phyloP scores from a whole-genome alignment of 2,888 invertebrate genomes.

The Aspidapion aeneum region DNA sequence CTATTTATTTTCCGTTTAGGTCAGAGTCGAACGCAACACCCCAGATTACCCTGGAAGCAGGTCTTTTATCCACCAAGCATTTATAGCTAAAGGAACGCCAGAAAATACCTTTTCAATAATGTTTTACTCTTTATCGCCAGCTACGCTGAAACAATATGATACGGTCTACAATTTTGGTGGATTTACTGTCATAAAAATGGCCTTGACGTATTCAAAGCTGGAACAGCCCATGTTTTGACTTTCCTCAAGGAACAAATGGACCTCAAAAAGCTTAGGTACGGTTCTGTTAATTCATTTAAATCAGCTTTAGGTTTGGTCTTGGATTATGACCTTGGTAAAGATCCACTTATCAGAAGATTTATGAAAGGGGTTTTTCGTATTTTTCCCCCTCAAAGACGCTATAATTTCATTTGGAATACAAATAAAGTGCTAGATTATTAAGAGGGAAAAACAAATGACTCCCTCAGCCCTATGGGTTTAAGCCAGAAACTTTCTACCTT shows the following conservation, averaged over 20 bases:
- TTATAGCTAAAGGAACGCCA: slow-evolving; percentile 17
- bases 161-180: slow-evolving; percentile 27
- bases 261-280: slow-evolving; percentile 19
- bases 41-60: slow-evolving; percentile 20
- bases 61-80: slow-evolving; percentile 16
- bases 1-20: background rate
- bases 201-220: slow-evolving; percentile 3
- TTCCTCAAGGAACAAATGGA: slow-evolving; percentile 19
- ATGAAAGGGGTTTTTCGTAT: slow-evolving; percentile 28
- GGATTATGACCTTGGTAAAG: slow-evolving; percentile 19
- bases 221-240: slow-evolving; percentile 9
- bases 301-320: slow-evolving; percentile 31
- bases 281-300: slow-evolving; percentile 30
- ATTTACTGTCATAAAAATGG: slow-evolving; percentile 23
- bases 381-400: slow-evolving; percentile 27
- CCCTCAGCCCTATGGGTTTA: slow-evolving; percentile 4
- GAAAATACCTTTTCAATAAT: slow-evolving; percentile 21
- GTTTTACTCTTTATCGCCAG: slow-evolving; percentile 24
- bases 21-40: slow-evolving; percentile 14
- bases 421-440: slow-evolving; percentile 20
- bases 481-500: slow-evolving; percentile 29
- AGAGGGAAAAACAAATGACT: slow-evolving; percentile 2
- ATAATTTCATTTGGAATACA: slow-evolving; percentile 35
- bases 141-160: slow-evolving; percentile 28
- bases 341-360: slow-evolving; percentile 28